These are phyloP conservation scores for Orthosia cruda DNA, from an alignment of 2,888 invertebrate species.

Conservation along the genomic window DNA sequence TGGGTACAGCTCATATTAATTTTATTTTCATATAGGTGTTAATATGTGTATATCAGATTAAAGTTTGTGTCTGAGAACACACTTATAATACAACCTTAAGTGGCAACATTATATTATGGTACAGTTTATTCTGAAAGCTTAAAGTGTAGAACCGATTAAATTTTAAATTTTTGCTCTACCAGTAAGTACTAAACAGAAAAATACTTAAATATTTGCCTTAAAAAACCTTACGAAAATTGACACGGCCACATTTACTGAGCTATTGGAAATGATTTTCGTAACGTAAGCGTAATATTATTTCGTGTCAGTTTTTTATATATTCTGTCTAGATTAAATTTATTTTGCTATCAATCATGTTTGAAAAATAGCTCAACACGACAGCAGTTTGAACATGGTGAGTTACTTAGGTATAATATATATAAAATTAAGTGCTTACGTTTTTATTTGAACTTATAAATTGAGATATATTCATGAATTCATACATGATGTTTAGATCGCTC, in stretches of 20 bases:
- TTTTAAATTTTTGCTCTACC: conserved; percentile 6
- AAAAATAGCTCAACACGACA: conserved; percentile 20
- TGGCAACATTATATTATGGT: too few species aligned
- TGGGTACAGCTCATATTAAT: too few species aligned
- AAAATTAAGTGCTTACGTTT: background rate
- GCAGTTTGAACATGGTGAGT: conserved; percentile 19
- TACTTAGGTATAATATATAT: conserved; percentile 11
- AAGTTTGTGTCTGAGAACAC: too few species aligned
- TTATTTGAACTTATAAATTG: background rate
- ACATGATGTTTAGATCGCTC: too few species aligned
- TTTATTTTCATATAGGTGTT: too few species aligned
- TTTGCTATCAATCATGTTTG: conserved; percentile 41
- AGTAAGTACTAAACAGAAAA: background rate
- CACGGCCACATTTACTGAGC: background rate
- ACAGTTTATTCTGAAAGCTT: too few species aligned
- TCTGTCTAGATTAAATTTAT: conserved; percentile 32
- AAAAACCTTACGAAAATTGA: background rate
- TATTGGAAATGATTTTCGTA: conserved; percentile 41
- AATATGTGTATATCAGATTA: too few species aligned
- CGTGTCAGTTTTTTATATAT: conserved; percentile 9
- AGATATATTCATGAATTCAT: too few species aligned
- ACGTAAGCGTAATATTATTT: conserved; percentile 40
- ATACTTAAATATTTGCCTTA: background rate
- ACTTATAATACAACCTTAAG: too few species aligned
- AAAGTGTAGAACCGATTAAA: background rate